Percentiles rank a stretch among this genome's conserved stretches.
Conservation (phyloP, 1,140 invertebrate species). For the Drosophila hydei region DNA sequence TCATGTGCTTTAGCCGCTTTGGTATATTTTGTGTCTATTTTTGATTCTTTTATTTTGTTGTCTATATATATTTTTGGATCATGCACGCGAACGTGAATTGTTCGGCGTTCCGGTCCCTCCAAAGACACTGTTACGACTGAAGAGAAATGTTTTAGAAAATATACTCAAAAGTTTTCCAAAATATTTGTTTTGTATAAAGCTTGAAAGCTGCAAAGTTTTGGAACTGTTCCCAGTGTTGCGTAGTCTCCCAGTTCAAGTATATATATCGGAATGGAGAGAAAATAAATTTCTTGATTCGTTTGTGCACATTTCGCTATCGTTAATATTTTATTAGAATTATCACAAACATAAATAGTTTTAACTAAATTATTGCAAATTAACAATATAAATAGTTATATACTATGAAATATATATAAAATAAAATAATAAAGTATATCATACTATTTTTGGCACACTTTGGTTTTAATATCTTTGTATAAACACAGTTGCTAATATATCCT, state of each 20-base stretch:
- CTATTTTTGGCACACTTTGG: slow-evolving; percentile 64
- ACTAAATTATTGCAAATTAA: slow-evolving; percentile 63
- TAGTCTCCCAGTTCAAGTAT: too few relatives aligned
- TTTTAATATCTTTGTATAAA: slow-evolving; percentile 22
- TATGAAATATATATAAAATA: slow-evolving; percentile 54
- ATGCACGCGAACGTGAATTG: slow-evolving; percentile 24
- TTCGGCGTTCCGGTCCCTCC: slow-evolving; percentile 32
- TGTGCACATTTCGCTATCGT: slow-evolving; percentile 16
- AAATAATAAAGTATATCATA: slow-evolving; percentile 33
- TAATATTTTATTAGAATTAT: slow-evolving; percentile 70
- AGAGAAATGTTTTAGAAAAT: slow-evolving; percentile 33
- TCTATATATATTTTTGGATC: slow-evolving; percentile 57
- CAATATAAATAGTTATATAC: slow-evolving; percentile 65
- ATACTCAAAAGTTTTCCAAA: slow-evolving; percentile 69
- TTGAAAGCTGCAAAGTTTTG: slow-evolving; percentile 58
- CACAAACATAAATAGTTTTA: slow-evolving; percentile 72
- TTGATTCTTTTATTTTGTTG: slow-evolving; percentile 28
- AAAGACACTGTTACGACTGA: slow-evolving; percentile 52
- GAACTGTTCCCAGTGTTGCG: slow-evolving; percentile 11
- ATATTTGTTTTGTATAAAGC: slow-evolving; percentile 36
- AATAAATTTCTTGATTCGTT: background rate
- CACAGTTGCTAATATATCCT: slow-evolving; percentile 25
- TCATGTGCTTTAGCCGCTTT: too few relatives aligned
- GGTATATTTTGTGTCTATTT: slow-evolving; percentile 22
- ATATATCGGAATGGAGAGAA: background rate